Conservation (phyloP, 1,140 invertebrate genomes). For the Ips typographus region DNA sequence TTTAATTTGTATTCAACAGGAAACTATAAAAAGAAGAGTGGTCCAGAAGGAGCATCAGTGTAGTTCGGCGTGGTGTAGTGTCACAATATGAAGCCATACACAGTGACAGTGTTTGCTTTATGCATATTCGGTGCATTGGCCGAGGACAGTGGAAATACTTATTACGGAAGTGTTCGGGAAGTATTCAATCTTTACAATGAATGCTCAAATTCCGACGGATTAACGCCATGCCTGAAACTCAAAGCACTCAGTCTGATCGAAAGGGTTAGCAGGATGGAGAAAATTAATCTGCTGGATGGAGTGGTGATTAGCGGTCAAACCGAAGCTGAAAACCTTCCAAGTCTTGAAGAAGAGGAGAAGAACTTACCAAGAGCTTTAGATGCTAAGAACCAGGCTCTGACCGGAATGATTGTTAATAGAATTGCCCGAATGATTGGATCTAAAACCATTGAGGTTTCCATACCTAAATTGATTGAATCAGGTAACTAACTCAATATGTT, state of each 20-base stretch:
- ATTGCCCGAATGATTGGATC: slow-evolving; percentile 69
- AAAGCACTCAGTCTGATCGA: slow-evolving; percentile 76
- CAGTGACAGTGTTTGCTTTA: slow-evolving; percentile 28
- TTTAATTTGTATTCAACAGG: slow-evolving; percentile 34
- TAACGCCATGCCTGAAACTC: slow-evolving; percentile 73
- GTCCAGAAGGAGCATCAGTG: slow-evolving; percentile 15
- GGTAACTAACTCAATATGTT: slow-evolving; percentile 53
- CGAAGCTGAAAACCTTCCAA: slow-evolving; percentile 36
- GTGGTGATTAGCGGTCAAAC: slow-evolving; percentile 63
- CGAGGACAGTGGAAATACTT: slow-evolving; percentile 41
- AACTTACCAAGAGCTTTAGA: slow-evolving; percentile 61
- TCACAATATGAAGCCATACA: slow-evolving; percentile 24
- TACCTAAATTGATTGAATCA: slow-evolving; percentile 73
- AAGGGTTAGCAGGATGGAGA: slow-evolving; percentile 65
- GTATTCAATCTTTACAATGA: slow-evolving; percentile 62
- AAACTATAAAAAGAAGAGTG: slow-evolving; percentile 35
- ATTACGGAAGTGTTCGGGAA: slow-evolving; percentile 54
- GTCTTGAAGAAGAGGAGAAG: slow-evolving; percentile 64
- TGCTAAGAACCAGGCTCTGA: slow-evolving; percentile 64
- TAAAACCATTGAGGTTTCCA: slow-evolving; percentile 70
- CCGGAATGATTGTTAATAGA: slow-evolving; percentile 68
- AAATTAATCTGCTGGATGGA: slow-evolving; percentile 64
- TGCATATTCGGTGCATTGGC: slow-evolving; percentile 23
- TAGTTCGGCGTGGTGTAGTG: slow-evolving; percentile 30
- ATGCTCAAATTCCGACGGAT: slow-evolving; percentile 59